Evolutionary conservation across 1,140 invertebrate species (phyloP).

Genomic region (Pseudoatta argentina): DNA sequence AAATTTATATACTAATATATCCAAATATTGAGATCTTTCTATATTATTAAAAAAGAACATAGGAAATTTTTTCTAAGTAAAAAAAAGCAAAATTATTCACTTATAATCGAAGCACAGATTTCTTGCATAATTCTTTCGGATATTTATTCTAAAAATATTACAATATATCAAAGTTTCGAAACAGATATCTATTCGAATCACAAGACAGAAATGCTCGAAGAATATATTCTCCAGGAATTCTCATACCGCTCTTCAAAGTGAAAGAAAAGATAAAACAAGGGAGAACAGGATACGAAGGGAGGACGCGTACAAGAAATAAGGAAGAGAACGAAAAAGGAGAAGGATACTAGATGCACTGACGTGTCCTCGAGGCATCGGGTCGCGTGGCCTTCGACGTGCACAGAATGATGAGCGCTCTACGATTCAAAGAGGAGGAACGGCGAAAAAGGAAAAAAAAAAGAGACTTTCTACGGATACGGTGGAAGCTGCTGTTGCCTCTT

Average conservation of each 20-base stretch:
- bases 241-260: neutral
- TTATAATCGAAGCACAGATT: neutral
- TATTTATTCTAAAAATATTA: neutral
- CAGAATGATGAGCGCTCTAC: constrained; percentile 74
- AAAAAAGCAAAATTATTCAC: neutral
- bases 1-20: neutral
- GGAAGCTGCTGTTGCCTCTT: constrained; percentile 29
- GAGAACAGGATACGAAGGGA: neutral
- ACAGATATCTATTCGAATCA: constrained; percentile 39
- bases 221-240: constrained; percentile 57
- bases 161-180: neutral
- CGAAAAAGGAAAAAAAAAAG: constrained; percentile 40
- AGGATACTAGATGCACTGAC: constrained; percentile 37
- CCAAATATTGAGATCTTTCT: neutral
- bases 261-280: constrained; percentile 20
- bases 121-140: neutral
- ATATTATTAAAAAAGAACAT: neutral
- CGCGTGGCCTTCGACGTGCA: constrained; percentile 83
- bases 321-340: constrained; percentile 6
- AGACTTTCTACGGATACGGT: constrained; percentile 39
- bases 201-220: constrained; percentile 20
- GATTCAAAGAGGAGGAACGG: constrained; percentile 67
- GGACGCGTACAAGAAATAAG: constrained; percentile 23
- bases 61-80: neutral
- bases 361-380: constrained; percentile 76